phyloP scores from a whole-genome alignment of 1,140 invertebrate genomes.

The Melanaphis sacchari region DNA sequence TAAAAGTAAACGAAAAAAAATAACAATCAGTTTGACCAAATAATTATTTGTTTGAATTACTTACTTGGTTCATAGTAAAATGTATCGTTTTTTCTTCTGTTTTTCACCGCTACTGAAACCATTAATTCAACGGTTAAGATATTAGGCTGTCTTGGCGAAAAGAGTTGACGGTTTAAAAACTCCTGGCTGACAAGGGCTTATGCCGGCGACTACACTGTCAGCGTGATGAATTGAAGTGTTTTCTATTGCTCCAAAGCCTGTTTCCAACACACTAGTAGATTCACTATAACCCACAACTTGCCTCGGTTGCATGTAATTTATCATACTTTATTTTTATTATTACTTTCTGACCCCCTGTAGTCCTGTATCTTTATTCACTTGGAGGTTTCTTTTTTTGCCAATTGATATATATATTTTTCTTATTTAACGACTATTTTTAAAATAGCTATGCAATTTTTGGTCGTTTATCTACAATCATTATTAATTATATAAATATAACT shows the following conservation, averaged over 20 bases:
- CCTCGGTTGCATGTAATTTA: constrained; percentile 46
- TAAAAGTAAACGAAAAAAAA: background rate
- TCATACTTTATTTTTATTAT: constrained; percentile 58
- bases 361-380: constrained; percentile 1
- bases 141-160: constrained; percentile 48
- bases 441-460: background rate
- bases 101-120: constrained; percentile 4
- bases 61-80: background rate
- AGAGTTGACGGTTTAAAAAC: constrained; percentile 55
- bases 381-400: background rate
- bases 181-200: constrained; percentile 53
- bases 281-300: constrained; percentile 50
- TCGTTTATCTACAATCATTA: background rate
- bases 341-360: constrained; percentile 49
- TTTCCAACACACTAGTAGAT: constrained; percentile 55
- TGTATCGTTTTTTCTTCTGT: constrained; percentile 3
- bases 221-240: constrained; percentile 56
- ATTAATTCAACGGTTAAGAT: constrained; percentile 56
- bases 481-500: background rate
- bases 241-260: constrained; percentile 47
- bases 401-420: background rate
- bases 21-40: background rate
- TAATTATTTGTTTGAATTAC: constrained; percentile 3
- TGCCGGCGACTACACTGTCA: constrained; percentile 36
- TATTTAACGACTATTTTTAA: background rate